These are phyloP conservation scores for Acleris cristana DNA, from an alignment of 2,888 invertebrate genomes.

Conservation along the genomic window DNA sequence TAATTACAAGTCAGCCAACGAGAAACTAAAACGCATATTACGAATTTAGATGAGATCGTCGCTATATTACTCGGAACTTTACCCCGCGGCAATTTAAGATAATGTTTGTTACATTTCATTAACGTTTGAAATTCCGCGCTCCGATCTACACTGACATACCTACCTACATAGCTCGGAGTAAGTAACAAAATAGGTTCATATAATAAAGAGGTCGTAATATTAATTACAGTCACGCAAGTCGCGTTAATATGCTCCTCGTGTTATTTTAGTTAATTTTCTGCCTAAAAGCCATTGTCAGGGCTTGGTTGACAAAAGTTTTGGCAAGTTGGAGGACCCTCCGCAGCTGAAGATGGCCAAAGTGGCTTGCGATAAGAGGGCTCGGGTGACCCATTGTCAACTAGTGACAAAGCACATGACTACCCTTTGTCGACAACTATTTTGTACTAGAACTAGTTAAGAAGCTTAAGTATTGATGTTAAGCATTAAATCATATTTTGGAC, in stretches of 20 bases:
- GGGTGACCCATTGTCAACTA: constrained; percentile 42
- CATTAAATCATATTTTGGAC: constrained; percentile 5
- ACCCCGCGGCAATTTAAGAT: constrained; percentile 15
- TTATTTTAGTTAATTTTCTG: constrained; percentile 45
- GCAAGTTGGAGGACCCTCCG: constrained; percentile 47
- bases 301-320: constrained; percentile 52
- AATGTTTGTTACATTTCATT: constrained; percentile 29
- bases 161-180: constrained; percentile 20
- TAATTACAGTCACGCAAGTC: constrained; percentile 23
- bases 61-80: constrained; percentile 13
- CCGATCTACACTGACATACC: constrained; percentile 25
- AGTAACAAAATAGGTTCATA: constrained; percentile 26
- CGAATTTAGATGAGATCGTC: constrained; percentile 25
- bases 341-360: constrained; percentile 50
- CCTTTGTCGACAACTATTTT: constrained; percentile 45
- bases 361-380: constrained; percentile 49
- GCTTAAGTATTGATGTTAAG: constrained; percentile 21
- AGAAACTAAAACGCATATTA: constrained; percentile 12
- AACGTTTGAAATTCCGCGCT: constrained; percentile 15
- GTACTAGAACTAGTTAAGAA: constrained; percentile 14
- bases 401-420: constrained; percentile 43
- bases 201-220: constrained; percentile 31
- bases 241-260: constrained; percentile 30
- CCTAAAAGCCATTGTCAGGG: constrained; percentile 38
- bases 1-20: not conserved